These are phyloP conservation scores for Myiagra hebetior DNA, from an alignment of 2,113 vertebrate genomes.

Conservation along the genomic window DNA sequence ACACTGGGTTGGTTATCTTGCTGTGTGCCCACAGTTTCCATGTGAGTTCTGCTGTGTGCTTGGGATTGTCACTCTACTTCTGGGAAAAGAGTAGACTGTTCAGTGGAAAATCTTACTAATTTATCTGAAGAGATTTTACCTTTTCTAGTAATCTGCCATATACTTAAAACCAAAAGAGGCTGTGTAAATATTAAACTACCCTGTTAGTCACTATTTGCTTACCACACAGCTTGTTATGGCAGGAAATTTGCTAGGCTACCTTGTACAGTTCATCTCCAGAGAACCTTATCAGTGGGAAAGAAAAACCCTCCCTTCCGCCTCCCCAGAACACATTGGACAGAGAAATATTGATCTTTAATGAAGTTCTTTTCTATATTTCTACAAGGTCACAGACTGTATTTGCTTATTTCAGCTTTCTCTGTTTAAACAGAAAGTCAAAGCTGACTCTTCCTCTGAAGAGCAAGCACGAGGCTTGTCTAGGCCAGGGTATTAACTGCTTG, in stretches of 20 bases:
- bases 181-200: not conserved
- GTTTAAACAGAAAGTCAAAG: not conserved
- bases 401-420: not conserved
- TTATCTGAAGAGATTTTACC: not conserved
- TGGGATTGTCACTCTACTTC: not conserved
- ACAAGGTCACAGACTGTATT: not conserved
- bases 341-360: not conserved
- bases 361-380: not conserved
- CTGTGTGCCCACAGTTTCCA: fast-evolving
- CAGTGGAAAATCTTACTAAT: not conserved
- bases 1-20: fast-evolving
- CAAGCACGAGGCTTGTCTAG: not conserved
- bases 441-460: not conserved
- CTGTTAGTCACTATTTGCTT: not conserved
- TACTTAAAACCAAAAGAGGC: not conserved
- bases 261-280: not conserved
- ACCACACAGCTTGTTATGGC: not conserved
- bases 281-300: not conserved
- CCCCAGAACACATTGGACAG: not conserved
- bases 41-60: not conserved
- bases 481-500: not conserved
- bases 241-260: not conserved
- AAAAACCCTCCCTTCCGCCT: not conserved
- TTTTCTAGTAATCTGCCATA: not conserved
- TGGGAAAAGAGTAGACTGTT: not conserved